Evolutionary conservation across 2,113 vertebrate species (phyloP), one percentile per base, ranked within the genome.

Genomic region (Phalacrocorax brasilianus): DNA sequence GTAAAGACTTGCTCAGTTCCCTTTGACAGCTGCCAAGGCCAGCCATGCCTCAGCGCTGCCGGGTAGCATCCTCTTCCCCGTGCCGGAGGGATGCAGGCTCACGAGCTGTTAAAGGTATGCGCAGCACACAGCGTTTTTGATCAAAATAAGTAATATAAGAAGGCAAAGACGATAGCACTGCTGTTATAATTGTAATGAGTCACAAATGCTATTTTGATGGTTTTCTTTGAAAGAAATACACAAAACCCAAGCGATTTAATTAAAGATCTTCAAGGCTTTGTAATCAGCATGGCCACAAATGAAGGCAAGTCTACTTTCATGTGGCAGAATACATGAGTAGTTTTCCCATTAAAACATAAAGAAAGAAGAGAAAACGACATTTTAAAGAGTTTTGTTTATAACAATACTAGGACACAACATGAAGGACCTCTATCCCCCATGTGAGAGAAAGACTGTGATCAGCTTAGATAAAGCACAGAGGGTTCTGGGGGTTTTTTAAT

Each of bases 161-260:
- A 91, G 93, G 86, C 94, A 75, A 49, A 79, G 32, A 59, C 61
- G 90, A 79, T 63, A 85, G 32, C 44, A 23, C 58, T 35, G 3
- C 90, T 95, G 95, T 77, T 83, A 89, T 33, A 91, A 78, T 56
- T 68, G 81, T 96, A 97, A 97, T 92, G 97, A 98, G 96, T 97
- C 97, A 97, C 97, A 97, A 98, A 98, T 97, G 97, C 96, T 82
- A 58, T 95, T 95, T 84, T 91, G 47, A 98, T 97, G 97, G 94
- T 71, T 97, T 94, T 93, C 94, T 97, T 98, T 97, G 97, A 96
- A 97, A 97, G 95, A 95, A 95, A 97, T 95, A 77, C 74, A 92
- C 92, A 85, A 42, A 97, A 84, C 92, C 86, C 93, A 75, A 94
- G 94, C 2, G 16, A 88, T 96, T 96, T 97, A 98, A 98, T 97